Evolutionary conservation across 2,888 invertebrate genomes (phyloP).

Genomic region (Sycophila texana): DNA sequence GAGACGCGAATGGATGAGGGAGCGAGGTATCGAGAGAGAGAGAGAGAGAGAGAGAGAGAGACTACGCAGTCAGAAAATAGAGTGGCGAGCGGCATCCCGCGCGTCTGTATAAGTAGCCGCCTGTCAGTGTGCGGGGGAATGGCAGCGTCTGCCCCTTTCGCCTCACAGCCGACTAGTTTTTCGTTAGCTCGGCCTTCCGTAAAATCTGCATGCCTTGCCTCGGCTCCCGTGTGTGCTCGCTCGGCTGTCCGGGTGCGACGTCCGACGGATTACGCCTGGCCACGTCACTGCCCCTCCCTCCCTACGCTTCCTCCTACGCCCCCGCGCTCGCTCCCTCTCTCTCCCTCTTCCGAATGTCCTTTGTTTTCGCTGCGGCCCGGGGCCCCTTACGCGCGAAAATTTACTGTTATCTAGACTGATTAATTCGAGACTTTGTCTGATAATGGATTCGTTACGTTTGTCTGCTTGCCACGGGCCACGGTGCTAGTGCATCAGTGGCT

Average conservation of each 20-base stretch:
- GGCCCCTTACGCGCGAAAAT: too few relatives aligned
- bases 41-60: background rate
- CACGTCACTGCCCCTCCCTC: background rate
- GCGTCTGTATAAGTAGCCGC: background rate
- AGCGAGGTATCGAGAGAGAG: background rate
- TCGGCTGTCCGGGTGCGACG: slow-evolving; percentile 21
- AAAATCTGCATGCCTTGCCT: slow-evolving; percentile 64
- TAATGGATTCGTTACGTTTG: too few relatives aligned
- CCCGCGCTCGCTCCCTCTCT: too few relatives aligned
- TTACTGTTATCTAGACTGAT: too few relatives aligned
- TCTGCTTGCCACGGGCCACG: too few relatives aligned
- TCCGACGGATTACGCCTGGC: background rate
- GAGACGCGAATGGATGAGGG: background rate
- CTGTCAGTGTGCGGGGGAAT: background rate
- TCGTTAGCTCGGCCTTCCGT: slow-evolving; percentile 73
- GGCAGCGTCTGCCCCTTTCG: slow-evolving; percentile 64
- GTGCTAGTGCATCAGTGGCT: too few relatives aligned
- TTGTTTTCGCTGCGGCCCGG: too few relatives aligned
- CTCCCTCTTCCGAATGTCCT: too few relatives aligned
- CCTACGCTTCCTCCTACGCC: too few relatives aligned
- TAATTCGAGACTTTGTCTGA: too few relatives aligned
- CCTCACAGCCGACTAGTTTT: slow-evolving; percentile 73
- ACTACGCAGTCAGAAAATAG: background rate
- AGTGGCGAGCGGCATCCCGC: background rate
- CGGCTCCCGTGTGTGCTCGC: background rate